A percentile compares a stretch with the other conserved stretches of the same genome.
phyloP scores from a whole-genome alignment of 2,113 vertebrate genomes.

The Actinemys pallida region DNA sequence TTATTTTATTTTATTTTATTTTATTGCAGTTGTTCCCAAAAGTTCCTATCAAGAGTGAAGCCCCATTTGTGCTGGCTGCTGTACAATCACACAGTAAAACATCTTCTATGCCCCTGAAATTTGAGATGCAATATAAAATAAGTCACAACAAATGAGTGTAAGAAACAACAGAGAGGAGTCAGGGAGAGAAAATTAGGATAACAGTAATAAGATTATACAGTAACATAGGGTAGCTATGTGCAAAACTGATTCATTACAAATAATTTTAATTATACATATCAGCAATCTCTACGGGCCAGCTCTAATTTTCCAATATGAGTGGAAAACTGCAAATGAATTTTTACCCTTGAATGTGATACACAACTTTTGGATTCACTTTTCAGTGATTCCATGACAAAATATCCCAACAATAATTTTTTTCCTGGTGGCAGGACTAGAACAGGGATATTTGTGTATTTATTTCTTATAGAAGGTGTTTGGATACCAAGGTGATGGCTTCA shows the following conservation, averaged over 20 bases:
- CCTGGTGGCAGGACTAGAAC: neutral
- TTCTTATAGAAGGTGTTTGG: neutral
- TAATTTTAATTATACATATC: neutral
- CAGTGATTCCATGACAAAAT: neutral
- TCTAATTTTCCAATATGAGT: neutral
- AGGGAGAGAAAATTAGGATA: neutral
- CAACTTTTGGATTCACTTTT: neutral
- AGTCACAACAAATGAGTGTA: neutral
- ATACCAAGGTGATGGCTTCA: neutral
- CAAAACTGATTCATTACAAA: neutral
- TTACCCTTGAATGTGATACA: neutral
- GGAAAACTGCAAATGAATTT: neutral
- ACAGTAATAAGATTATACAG: neutral
- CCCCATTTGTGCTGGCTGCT: neutral
- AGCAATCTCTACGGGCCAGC: neutral
- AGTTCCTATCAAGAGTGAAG: neutral
- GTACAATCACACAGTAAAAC: too few species aligned
- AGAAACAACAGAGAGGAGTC: neutral
- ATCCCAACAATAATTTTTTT: neutral
- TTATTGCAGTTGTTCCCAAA: neutral
- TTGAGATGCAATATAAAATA: neutral
- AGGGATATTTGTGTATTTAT: neutral
- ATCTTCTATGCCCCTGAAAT: too few species aligned
- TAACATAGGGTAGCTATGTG: neutral
- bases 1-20: neutral